phyloP scores from a whole-genome alignment of 2,888 invertebrate species.

The Nephrotoma appendiculata region DNA sequence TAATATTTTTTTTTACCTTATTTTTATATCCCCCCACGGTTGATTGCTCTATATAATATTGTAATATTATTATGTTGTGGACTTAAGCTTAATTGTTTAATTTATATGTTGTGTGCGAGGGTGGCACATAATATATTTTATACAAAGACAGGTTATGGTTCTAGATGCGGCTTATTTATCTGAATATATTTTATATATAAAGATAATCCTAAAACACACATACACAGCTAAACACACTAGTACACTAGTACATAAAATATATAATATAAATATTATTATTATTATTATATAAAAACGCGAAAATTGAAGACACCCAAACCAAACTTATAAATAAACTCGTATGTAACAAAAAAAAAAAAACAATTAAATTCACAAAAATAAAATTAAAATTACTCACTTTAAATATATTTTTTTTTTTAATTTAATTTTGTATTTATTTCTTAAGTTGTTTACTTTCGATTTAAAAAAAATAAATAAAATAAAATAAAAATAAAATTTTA shows the following conservation, averaged over 20 bases:
- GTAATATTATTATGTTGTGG: background rate
- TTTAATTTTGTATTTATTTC: background rate
- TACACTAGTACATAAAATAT: no score
- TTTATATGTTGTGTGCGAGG: background rate
- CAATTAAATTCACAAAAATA: background rate
- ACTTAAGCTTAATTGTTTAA: background rate
- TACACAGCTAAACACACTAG: background rate
- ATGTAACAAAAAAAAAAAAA: background rate
- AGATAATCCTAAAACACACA: background rate
- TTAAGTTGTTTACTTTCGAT: background rate
- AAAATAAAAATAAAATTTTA: background rate
- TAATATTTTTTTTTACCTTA: background rate
- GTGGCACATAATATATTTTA: background rate
- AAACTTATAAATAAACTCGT: background rate
- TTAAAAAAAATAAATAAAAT: background rate
- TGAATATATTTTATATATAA: background rate
- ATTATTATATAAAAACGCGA: background rate
- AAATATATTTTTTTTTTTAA: background rate
- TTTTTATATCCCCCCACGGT: background rate
- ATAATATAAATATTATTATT: no score
- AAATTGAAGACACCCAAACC: background rate
- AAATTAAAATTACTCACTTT: background rate
- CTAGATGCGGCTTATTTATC: background rate
- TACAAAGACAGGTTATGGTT: background rate
- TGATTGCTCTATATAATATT: background rate